Evolutionary conservation across 2,797 vertebrate species (phyloP), one percentile per base, ranked within the genome.

Genomic region (Euphonia xanthogaster): DNA sequence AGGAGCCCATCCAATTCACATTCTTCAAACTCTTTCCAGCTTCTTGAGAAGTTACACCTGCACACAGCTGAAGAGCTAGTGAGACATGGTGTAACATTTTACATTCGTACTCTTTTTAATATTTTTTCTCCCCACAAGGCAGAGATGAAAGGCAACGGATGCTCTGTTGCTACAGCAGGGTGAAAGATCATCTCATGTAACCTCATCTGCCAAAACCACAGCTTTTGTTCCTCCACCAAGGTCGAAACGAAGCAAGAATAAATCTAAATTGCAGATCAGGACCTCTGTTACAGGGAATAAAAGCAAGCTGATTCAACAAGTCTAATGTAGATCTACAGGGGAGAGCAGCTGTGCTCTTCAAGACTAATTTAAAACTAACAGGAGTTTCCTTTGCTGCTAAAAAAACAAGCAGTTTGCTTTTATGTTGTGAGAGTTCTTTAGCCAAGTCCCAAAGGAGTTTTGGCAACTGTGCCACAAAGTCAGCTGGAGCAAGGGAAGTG

Each of bases 161-260:
- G 1, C 19, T 16, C 35, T 37, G 18, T 24, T 42, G 24, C 62
- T 42, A 22, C 40, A 16, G 13, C 0, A 0, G 9, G 13, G 12
- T 47, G 71, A 63, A 35, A 39, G 54, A 77, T 77, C 39, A 51
- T 44, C 0, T 1, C 2, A 1, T 7, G 39, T 35, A 39, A 40
- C 58, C 45, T 75, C 45, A 28, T 39, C 74, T 44, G 71, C 67
- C 3, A 7, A 45, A 90, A 61, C 15, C 50, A 4, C 65, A 20
- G 51, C 17, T 67, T 55, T 86, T 90, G 28, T 60, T 40, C 60
- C 31, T 83, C 35, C 10, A 17, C 60, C 45, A 13, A 75, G 33
- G 60, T 81, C 42, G 2, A 87, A 72, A 39, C 0, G 5, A 88
- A 50, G 51, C 51, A 61, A 65, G 55, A 79, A 62, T 42, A 88